Base-by-base conservation (phyloP, 2,797 vertebrate species). In the Parauchenoglanis ngamensis region DNA sequence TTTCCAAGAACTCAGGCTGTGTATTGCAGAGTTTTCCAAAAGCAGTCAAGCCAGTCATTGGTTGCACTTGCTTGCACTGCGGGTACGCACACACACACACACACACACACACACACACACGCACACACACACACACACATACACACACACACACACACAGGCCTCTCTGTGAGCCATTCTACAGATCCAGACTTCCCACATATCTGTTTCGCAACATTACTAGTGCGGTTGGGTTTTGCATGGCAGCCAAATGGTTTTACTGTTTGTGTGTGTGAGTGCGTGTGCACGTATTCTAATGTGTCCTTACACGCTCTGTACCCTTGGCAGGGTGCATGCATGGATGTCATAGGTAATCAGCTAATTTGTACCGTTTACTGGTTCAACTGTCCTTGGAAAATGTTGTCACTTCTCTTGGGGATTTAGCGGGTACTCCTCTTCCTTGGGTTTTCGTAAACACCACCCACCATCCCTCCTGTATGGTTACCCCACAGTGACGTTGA, bases 351-450 rank as follows among this genome's bases (percentile, higher is more conserved):
- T 78, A 11, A 56, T 49, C 35, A 5, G 57, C 21, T 65, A 46
- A 63, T 28, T n/a, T 2, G 49, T 49, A 25, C 23, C 17, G 7
- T 23, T 15, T 21, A 65, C 89, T 65, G 46, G 80, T 83, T 83
- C 59, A 3, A 17, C n/a, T 87, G 90, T 90, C 81, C 90, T 84
- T 89, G 54, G 86, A 87, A 90, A 88, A 84, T 23, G 28, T 83
- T 54, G 81, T 73, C 85, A 79, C 40, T 83, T 65, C 19, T 67
- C 44, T 75, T 28, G 67, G 52, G 78, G 46, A 85, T 76, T 85
- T 65, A 67, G 88, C 88, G 40, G 23, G n/a, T 21, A 25, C 25
- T 31, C n/a, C 19, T 49, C 6, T 13, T 25, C 31, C 8, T 25
- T 7, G 6, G 49, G 77, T 6, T n/a, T 61, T 17, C 13, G 11